Percentiles rank a stretch among this genome's conserved stretches.
phyloP scores from a whole-genome alignment of 2,888 invertebrate genomes.

The Ectropis crepuscularia region DNA sequence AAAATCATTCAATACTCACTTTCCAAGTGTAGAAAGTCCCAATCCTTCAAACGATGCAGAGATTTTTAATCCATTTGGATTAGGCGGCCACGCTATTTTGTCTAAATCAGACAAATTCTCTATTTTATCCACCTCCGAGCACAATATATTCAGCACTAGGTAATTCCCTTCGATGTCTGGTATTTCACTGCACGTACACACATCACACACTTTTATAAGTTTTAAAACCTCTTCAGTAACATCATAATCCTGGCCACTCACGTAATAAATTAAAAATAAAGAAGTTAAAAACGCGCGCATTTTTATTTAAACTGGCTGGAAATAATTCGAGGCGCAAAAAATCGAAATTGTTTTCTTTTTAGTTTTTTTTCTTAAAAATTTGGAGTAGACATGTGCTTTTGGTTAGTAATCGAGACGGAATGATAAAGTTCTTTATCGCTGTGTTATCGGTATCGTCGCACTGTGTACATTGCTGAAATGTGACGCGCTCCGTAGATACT shows the following conservation, averaged over 20 bases:
- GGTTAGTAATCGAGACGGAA: conserved; percentile 66
- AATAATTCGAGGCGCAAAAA: neutral
- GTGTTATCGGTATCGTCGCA: conserved; percentile 69
- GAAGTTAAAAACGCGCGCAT: conserved; percentile 68
- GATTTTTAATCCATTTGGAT: conserved; percentile 74
- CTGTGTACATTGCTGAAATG: conserved; percentile 73
- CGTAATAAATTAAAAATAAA: conserved; percentile 61
- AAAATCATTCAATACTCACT: conserved; percentile 60
- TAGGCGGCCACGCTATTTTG: conserved; percentile 76
- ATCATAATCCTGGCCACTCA: conserved; percentile 55
- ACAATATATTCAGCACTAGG: conserved; percentile 76
- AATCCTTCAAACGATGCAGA: conserved; percentile 74
- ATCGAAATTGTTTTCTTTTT: conserved; percentile 7
- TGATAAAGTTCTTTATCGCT: conserved; percentile 75
- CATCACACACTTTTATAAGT: conserved; percentile 68
- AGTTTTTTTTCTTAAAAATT: conserved; percentile 32
- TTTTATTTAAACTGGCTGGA: conserved; percentile 41
- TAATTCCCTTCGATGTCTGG: conserved; percentile 69
- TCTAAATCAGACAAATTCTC: conserved; percentile 72
- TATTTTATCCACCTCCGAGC: conserved; percentile 70
- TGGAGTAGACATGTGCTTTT: conserved; percentile 55
- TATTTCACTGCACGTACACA: conserved; percentile 80
- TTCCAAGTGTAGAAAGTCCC: conserved; percentile 71
- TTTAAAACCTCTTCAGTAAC: conserved; percentile 53
- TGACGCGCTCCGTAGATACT: conserved; percentile 66